Base-by-base conservation (phyloP, 2,888 invertebrate genomes). In the Pogonocherus hispidulus region DNA sequence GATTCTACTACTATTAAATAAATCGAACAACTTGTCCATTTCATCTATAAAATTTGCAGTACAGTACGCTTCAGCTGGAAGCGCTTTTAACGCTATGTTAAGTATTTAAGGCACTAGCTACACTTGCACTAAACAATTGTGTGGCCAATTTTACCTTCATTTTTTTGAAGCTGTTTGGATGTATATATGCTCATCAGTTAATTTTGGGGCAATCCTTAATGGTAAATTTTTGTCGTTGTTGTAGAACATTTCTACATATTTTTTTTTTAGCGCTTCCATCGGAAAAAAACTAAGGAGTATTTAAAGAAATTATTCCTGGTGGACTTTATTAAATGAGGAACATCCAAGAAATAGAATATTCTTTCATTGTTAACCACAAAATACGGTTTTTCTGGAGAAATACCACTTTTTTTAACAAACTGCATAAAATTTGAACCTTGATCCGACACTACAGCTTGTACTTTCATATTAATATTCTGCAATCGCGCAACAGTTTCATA, bases 291-390 rank as follows among this genome's bases (percentile, higher is more conserved):
- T 51, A 23, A 23, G 23, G 23, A n/a, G n/a, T 51, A n/a, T n/a
- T n/a, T n/a, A n/a, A n/a, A n/a, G n/a, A n/a, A n/a, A n/a, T n/a
- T n/a, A n/a, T n/a, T n/a, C 11, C 51, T 11, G 1, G 9, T n/a
- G 2, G 51, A 51, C 20, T 51, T 51, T 23, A 51, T 20, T 6
- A 51, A 23, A 51, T 51, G 51, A n/a, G 22, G 51, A 23, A 20
- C 14, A 51, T 51, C 51, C 20, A 23, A 51, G 11, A 51, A 9
- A 6, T 23, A 23, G 20, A n/a, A 51, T 4, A 51, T 51, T 23
- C n/a, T 51, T 9, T 51, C 20, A 2, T 23, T 11, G 11, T 51
- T n/a, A 2, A 51, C 23, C 2, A n/a, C 2, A 51, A 51, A 51
- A 51, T 51, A 51, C 11, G 51, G 20, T 5, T 14, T 22, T 51